These are phyloP conservation scores for Henricia sp. DNA, from an alignment of 53 echinoderm and acorn worm genomes.

Conservation along the genomic window DNA sequence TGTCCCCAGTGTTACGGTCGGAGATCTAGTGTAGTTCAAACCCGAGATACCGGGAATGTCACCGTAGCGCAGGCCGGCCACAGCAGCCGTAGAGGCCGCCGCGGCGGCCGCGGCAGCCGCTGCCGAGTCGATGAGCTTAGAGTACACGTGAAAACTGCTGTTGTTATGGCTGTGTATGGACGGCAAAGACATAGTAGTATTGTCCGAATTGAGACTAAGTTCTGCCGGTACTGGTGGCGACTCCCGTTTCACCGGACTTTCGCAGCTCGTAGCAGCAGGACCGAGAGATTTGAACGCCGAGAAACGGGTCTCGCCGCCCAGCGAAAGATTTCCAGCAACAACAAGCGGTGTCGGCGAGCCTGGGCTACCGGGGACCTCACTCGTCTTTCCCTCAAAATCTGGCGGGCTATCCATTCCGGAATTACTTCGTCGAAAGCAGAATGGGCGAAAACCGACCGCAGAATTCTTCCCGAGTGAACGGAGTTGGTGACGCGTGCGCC, in stretches of 20 bases:
- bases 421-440: background rate
- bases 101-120: conserved; percentile 54
- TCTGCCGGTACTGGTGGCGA: background rate
- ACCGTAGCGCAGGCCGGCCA: conserved; percentile 41
- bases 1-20: conserved; percentile 34
- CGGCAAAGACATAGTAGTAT: background rate
- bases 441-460: background rate
- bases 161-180: conserved; percentile 56
- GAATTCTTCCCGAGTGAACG: background rate
- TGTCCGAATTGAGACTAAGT: background rate
- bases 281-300: conserved; percentile 60
- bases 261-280: background rate
- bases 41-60: conserved; percentile 32
- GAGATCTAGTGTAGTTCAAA: conserved; percentile 31
- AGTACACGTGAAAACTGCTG: conserved; percentile 75
- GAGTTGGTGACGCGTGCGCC: background rate
- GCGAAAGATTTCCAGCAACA: conserved; percentile 4
- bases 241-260: conserved; percentile 49
- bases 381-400: conserved; percentile 2
- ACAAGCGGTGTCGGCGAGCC: conserved; percentile 29
- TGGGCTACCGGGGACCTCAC: background rate
- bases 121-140: conserved; percentile 69
- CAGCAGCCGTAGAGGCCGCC: conserved; percentile 2
- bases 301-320: conserved; percentile 50
- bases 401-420: conserved; percentile 28